Evolutionary conservation across 2,797 vertebrate species (phyloP), one percentile per base, ranked within the genome.

Genomic region (Phoxinus dragarum): DNA sequence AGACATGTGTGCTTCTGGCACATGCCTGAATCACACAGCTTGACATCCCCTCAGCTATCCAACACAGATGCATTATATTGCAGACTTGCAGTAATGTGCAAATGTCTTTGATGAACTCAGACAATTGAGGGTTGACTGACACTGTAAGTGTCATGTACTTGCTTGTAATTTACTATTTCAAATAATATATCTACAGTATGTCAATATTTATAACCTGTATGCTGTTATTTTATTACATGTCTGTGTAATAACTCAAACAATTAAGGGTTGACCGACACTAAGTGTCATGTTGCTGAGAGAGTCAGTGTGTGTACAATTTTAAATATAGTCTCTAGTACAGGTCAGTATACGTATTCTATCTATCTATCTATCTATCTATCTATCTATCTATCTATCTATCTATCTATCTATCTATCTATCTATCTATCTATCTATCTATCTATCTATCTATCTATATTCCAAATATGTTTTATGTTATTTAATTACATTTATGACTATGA

Each of bases 1-100:
- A 82, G 81, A 80, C 61, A 27, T 76, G 71, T 85, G 71, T 71
- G 81, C 76, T 77, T 67, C 34, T 84, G 87, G 83, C 81, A 87
- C 66, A 87, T 86, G 87, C 80, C 82, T 44, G 44, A 86, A 78
- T 81, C 77, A 68, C 72, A 64, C 78, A 83, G 40, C 74, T 73
- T 89, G 71, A 61, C 76, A 82, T 73, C 54, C 34, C 27, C 47
- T 72, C 19, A 76, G 74, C 54, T 42, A n/a, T 9, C 56, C 52
- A 61, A 86, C 69, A 83, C 87, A 85, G 56, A 67, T 79, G 74
- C 61, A 80, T 66, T 67, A 75, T 54, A 82, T 84, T 49, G 77
- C 34, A 69, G 56, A 64, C 36, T 64, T 64, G 76, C 36, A 44
- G 23, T 42, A 64, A 78, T 78, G 38, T 64, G 76, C 76, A 44